Conservation (phyloP, 1,140 invertebrate genomes). For the Luehdorfia chinensis region DNA sequence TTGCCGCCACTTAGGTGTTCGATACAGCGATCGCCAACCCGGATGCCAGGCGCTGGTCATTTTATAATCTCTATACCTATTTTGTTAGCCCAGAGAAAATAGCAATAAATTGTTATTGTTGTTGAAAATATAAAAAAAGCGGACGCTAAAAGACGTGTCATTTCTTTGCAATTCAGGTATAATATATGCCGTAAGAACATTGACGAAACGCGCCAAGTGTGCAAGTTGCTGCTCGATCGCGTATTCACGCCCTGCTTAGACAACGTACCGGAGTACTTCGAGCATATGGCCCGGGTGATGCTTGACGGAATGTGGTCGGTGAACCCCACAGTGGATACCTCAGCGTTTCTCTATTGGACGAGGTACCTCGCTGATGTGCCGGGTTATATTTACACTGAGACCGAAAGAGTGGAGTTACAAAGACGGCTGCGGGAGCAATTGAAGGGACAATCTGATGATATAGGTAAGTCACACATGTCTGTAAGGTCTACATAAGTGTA, state of each 20-base stretch:
- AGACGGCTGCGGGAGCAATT: conserved; percentile 28
- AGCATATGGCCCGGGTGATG: conserved; percentile 64
- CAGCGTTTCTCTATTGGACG: conserved; percentile 48
- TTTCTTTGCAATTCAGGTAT: conserved; percentile 55
- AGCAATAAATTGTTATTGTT: too few relatives aligned
- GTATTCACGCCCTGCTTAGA: conserved; percentile 61
- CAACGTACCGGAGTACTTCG: conserved; percentile 73
- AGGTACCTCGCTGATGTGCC: conserved; percentile 50
- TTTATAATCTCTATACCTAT: too few relatives aligned
- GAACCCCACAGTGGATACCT: conserved; percentile 51
- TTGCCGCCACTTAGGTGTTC: too few relatives aligned
- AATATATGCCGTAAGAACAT: conserved; percentile 76
- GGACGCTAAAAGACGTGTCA: too few relatives aligned
- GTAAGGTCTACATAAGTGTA: too few relatives aligned
- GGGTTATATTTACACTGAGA: conserved; percentile 58
- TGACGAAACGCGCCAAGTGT: conserved; percentile 65
- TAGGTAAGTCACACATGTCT: too few relatives aligned
- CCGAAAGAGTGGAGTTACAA: conserved; percentile 40
- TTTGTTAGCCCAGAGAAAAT: too few relatives aligned
- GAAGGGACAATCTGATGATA: conserved; percentile 40
- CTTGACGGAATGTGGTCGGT: conserved; percentile 68
- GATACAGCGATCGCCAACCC: too few relatives aligned
- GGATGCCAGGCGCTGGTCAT: too few relatives aligned
- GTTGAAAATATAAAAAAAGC: too few relatives aligned
- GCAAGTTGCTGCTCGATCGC: conserved; percentile 51